These are phyloP conservation scores for Luperina testacea DNA, from an alignment of 2,888 invertebrate species.

Conservation along the genomic window DNA sequence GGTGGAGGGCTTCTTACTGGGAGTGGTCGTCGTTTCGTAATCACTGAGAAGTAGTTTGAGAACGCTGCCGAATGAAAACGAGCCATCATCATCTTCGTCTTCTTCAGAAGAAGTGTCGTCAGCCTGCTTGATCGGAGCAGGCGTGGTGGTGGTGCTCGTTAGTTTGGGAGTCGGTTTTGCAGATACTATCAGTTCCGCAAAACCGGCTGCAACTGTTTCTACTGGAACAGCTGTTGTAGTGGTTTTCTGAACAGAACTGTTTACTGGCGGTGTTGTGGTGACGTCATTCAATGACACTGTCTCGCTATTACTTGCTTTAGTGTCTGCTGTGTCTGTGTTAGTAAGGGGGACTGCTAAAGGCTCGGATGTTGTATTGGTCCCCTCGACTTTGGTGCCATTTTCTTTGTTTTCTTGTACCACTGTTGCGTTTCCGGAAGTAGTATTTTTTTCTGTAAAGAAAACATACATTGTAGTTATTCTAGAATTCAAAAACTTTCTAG, in stretches of 20 bases:
- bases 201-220: not conserved
- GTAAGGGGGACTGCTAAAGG: not conserved
- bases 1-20: conserved; percentile 47
- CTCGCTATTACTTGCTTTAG: conserved; percentile 1
- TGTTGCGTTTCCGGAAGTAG: conserved; percentile 54
- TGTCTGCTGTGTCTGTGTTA: conserved; percentile 3
- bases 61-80: conserved; percentile 91
- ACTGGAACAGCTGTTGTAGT: conserved; percentile 44
- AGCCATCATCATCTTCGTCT: conserved; percentile 86
- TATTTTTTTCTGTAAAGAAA: conserved; percentile 74
- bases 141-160: conserved; percentile 36
- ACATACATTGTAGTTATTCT: not conserved
- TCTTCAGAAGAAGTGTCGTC: conserved; percentile 77
- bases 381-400: conserved; percentile 25
- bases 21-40: conserved; percentile 79
- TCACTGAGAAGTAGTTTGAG: conserved; percentile 91
- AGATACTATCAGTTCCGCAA: conserved; percentile 27
- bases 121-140: conserved; percentile 71
- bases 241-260: conserved; percentile 45
- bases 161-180: conserved; percentile 40
- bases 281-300: conserved; percentile 5
- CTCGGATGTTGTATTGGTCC: conserved; percentile 1
- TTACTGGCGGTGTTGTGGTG: conserved; percentile 28
- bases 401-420: conserved; percentile 62
- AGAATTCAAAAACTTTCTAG: not conserved